phyloP scores from a whole-genome alignment of 2,797 vertebrate genomes.

The Nothura maculosa region DNA sequence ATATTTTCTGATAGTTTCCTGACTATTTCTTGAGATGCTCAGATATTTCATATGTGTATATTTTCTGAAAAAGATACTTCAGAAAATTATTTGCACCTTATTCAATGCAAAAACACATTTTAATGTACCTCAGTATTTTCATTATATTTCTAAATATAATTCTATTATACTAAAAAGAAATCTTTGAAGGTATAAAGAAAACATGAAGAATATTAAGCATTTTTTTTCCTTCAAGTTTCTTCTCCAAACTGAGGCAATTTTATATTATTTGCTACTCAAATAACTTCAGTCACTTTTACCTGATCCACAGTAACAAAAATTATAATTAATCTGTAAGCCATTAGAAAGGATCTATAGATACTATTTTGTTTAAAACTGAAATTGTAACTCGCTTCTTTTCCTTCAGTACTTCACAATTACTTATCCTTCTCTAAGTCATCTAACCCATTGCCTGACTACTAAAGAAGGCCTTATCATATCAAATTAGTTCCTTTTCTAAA shows the following conservation, averaged over 20 bases:
- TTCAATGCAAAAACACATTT: not conserved
- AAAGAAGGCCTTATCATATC: not conserved
- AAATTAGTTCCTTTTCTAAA: not conserved
- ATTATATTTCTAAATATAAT: not conserved
- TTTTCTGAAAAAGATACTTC: not conserved
- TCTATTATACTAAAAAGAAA: not conserved
- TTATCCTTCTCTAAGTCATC: not conserved
- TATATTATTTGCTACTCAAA: not conserved
- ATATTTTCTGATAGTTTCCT: not conserved
- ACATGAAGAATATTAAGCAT: not conserved
- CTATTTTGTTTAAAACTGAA: not conserved
- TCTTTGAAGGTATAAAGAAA: not conserved
- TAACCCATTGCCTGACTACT: not conserved
- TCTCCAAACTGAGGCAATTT: not conserved
- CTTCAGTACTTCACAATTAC: not conserved
- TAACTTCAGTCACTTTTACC: not conserved
- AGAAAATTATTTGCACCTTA: not conserved
- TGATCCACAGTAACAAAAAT: not conserved
- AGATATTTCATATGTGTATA: not conserved
- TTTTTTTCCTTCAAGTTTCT: not conserved
- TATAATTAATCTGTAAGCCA: not conserved
- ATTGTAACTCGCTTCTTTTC: not conserved
- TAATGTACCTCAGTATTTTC: not conserved
- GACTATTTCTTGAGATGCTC: not conserved
- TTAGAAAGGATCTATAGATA: not conserved